Evolutionary conservation across 1,140 invertebrate species (phyloP), one percentile per base, ranked within the genome.

Genomic region (Zaprionus vittiger): DNA sequence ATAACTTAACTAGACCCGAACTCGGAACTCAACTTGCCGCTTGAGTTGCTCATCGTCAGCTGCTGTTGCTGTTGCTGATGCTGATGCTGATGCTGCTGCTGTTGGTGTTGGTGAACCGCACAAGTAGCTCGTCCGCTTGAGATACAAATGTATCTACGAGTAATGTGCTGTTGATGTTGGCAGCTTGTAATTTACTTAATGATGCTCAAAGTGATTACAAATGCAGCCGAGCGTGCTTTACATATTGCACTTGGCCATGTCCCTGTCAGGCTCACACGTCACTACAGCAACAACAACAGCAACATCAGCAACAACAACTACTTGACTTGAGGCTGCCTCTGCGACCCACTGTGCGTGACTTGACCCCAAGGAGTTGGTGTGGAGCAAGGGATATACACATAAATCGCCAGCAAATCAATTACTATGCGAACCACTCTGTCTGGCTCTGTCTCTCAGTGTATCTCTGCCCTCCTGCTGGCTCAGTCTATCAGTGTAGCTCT

Each of bases 401-500:
- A 86, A 86, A 87, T 87, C 57, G 84, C 63, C 75, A 56, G 75
- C 85, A 79, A 84, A 81, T 89, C 85, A 89, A 89, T 89, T 89
- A 89, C 41, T 75, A 78, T 74, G 63, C 20, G 20, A 0, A 2
- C 11, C 1, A 15, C 31, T 55, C 83, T 55, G 80, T 83, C 83
- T 78, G 76, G 60, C 26, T 6, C 26, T 7, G 26, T 28, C 31
- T 34, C 31, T 9, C 31, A 11, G 31, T 34, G 31, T 34, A 3
- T 34, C 9, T 11, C 31, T 34, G 31, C 31, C 9, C 31, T 34
- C 9, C 31, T 34, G 5, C 26, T 28, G 26, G 26, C 26, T 28
- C 5, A 6, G 26, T 7, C 26, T 28, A 6, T 34, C 31, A 3
- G 9, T 11, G 31, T 3, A 31, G 11, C 9, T 31, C 31, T 3